Evolutionary conservation across 2,888 invertebrate species (phyloP).

Genomic region (Ophion slaviceki): DNA sequence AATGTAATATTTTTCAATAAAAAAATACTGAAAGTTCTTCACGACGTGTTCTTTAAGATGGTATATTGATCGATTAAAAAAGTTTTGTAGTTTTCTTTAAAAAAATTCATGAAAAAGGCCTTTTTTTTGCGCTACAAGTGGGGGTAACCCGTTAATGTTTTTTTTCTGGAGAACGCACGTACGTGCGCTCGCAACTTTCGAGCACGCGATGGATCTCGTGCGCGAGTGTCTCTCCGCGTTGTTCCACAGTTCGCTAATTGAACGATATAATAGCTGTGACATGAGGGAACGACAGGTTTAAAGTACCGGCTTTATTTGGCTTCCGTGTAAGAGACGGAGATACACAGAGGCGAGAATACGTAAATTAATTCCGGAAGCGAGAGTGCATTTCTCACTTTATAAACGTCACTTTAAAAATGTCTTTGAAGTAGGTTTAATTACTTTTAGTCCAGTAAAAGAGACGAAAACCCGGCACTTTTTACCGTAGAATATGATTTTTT

Average conservation of each 20-base stretch:
- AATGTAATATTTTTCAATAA: too few relatives aligned
- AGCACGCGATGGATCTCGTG: conserved; percentile 39
- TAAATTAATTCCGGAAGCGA: conserved; percentile 40
- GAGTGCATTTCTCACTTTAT: conserved; percentile 36
- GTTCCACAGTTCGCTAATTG: conserved; percentile 40
- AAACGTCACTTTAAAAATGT: not conserved
- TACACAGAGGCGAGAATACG: not conserved
- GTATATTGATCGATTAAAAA: too few relatives aligned
- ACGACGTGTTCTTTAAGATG: too few relatives aligned
- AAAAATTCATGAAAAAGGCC: too few relatives aligned
- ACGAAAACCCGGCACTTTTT: too few relatives aligned
- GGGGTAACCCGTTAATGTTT: too few relatives aligned
- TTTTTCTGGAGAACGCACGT: not conserved
- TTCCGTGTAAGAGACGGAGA: conserved; percentile 46
- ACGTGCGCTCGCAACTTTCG: not conserved
- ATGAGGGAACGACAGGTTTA: conserved; percentile 10
- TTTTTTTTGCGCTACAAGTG: too few relatives aligned
- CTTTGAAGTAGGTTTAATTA: too few relatives aligned
- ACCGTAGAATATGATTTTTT: too few relatives aligned
- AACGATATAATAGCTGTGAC: conserved; percentile 15
- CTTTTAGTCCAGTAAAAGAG: too few relatives aligned
- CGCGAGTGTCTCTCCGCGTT: not conserved
- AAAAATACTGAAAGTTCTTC: too few relatives aligned
- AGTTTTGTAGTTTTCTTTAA: too few relatives aligned
- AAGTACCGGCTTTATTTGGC: conserved; percentile 32